These are phyloP conservation scores for Heterodera filipjevi DNA, from an alignment of 2,888 invertebrate genomes.

Conservation along the genomic window DNA sequence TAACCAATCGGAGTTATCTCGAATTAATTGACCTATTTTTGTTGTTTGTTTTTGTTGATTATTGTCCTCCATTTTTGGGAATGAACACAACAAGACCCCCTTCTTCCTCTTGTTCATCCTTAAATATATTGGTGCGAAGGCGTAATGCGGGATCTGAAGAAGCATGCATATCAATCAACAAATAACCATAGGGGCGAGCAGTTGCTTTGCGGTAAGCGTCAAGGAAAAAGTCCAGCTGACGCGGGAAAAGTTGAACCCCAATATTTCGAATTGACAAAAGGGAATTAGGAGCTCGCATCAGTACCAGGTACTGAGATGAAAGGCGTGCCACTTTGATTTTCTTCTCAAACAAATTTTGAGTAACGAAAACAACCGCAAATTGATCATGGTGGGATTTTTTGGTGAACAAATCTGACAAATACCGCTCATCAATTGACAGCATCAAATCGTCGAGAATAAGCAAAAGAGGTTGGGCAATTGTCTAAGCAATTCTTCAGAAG, in stretches of 20 bases:
- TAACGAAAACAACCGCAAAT: constrained; percentile 31
- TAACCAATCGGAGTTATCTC: no score
- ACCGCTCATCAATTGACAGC: constrained; percentile 25
- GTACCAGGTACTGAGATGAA: constrained; percentile 37
- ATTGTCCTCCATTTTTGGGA: background rate
- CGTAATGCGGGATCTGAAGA: constrained; percentile 20
- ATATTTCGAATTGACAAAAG: constrained; percentile 25
- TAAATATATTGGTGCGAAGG: constrained; percentile 33
- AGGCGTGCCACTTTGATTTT: constrained; percentile 33
- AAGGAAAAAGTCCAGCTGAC: constrained; percentile 23
- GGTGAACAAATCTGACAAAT: constrained; percentile 34
- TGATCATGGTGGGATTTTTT: constrained; percentile 35
- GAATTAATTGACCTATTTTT: no score
- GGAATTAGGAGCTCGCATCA: constrained; percentile 33
- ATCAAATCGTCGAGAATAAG: constrained; percentile 33
- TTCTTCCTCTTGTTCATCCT: constrained; percentile 22
- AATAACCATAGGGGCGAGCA: constrained; percentile 31
- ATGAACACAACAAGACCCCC: constrained; percentile 6
- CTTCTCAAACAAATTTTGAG: constrained; percentile 38
- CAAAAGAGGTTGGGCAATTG: constrained; percentile 9
- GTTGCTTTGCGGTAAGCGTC: constrained; percentile 14
- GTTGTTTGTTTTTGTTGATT: no score
- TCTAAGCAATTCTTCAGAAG: constrained; percentile 24
- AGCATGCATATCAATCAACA: constrained; percentile 36
- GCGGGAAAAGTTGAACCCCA: constrained; percentile 34